Evolutionary conservation across 2,113 vertebrate genomes (phyloP), one percentile per base, ranked within the genome.

Genomic region (Tricholaema leucomelas): DNA sequence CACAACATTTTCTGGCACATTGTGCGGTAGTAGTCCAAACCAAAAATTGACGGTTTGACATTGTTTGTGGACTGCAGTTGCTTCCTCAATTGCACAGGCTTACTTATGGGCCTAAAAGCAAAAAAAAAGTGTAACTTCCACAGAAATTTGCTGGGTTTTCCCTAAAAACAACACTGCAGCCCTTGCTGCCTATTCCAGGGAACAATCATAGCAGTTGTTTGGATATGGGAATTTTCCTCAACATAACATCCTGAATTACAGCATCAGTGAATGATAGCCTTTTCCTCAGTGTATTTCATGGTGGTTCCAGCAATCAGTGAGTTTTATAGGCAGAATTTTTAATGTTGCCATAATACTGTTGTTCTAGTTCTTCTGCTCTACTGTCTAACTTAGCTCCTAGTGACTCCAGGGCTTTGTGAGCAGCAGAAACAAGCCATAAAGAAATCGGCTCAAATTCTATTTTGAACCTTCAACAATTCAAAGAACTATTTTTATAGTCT

Each of bases 291-390:
- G 42, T 5, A 12, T 80, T 79, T 72, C 12, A 24, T 27, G 18
- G 19, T 20, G 70, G 18, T 23, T 31, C 8, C 65, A 84, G 46
- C 15, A 69, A 52, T 2, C 20, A 40, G 33, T 0, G 0, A 65
- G 30, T 74, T 8, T 23, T 46, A 28, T 6, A 18, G 15, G 9
- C 9, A 56, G 16, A 66, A 61, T 63, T 61, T 70, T 58, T 31
- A 19, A 30, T 28, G 21, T 10, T 71, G 7, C 19, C 60, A 8
- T 23, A 46, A 59, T 36, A 3, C 10, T 67, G 21, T 16, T 5
- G 1, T 48, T 61, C 46, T 54, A 35, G 16, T 10, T 63, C 8
- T 54, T 76, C 61, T 74, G 24, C 28, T 87, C 10, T 40, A 7
- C 13, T 25, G 31, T 13, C 7, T 40, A 72, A 36, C 8, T 6